Evolutionary conservation across 2,888 invertebrate genomes (phyloP).

Genomic region (Cataglyphis albicans): DNA sequence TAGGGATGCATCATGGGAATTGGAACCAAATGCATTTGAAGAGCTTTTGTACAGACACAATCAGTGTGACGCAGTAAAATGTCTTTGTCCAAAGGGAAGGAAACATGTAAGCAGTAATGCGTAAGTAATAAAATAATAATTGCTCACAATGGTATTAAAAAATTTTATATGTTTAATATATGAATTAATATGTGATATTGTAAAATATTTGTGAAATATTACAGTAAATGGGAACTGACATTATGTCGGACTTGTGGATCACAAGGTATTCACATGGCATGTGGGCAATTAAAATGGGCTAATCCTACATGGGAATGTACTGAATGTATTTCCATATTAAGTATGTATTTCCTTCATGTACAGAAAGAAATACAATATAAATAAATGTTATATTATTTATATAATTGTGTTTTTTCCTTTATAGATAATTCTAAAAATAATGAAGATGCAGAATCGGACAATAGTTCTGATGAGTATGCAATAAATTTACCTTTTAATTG

Average conservation of each 20-base stretch:
- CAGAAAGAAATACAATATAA: background rate
- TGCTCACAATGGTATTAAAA: background rate
- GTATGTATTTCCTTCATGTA: constrained; percentile 63
- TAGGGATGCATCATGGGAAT: constrained; percentile 95
- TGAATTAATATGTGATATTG: background rate
- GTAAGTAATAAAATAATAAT: constrained; percentile 77
- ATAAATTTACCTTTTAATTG: background rate
- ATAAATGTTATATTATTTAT: background rate
- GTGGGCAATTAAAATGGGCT: constrained; percentile 85
- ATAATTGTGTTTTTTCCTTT: constrained; percentile 20
- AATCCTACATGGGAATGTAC: constrained; percentile 86
- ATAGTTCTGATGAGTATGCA: constrained; percentile 53
- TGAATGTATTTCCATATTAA: constrained; percentile 83
- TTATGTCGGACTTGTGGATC: constrained; percentile 88
- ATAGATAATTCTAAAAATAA: constrained; percentile 59
- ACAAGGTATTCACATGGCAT: constrained; percentile 87
- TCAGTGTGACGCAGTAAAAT: constrained; percentile 88
- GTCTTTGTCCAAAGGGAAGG: constrained; percentile 89
- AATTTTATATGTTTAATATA: background rate
- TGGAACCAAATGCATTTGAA: constrained; percentile 91
- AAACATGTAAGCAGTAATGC: constrained; percentile 84
- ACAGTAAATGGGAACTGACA: constrained; percentile 87
- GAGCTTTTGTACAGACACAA: constrained; percentile 90
- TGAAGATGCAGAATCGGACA: background rate
- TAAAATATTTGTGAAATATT: constrained; percentile 28